phyloP scores from a whole-genome alignment of 2,888 invertebrate genomes.

The Penaeus monodon region DNA sequence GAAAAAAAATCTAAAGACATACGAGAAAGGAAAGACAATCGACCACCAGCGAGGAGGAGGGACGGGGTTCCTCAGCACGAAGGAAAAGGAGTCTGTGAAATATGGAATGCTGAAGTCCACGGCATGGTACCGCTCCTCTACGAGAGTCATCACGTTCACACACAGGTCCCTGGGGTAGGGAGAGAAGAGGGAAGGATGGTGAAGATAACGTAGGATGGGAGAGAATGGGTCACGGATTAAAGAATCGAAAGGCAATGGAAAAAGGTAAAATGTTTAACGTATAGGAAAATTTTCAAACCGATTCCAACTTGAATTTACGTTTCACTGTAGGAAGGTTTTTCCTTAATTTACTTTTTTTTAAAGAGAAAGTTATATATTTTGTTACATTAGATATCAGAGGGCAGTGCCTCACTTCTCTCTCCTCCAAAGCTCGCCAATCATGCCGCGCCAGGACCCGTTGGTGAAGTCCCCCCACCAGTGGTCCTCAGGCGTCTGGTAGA shows the following conservation, averaged over 20 bases:
- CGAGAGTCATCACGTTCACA: conserved; percentile 41
- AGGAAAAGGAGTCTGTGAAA: conserved; percentile 27
- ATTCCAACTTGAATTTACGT: no score
- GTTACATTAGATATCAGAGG: no score
- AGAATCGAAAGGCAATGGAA: no score
- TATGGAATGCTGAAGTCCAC: conserved; percentile 46
- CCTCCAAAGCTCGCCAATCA: conserved; percentile 38
- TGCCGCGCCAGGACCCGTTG: conserved; percentile 39
- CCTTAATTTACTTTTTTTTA: no score
- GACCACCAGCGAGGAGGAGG: conserved; percentile 37
- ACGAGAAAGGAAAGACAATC: conserved; percentile 34
- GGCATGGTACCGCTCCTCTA: conserved; percentile 26
- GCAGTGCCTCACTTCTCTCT: conserved; percentile 8
- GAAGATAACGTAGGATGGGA: background rate
- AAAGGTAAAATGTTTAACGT: no score
- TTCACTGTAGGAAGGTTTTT: no score
- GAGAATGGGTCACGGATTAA: no score
- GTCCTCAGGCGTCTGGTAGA: background rate
- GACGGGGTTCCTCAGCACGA: conserved; percentile 2
- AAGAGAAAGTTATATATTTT: no score
- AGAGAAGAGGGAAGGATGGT: background rate
- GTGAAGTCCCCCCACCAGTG: conserved; percentile 27
- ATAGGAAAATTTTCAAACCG: no score
- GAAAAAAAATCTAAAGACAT: background rate
- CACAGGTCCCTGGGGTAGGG: conserved; percentile 29